Base-by-base conservation (phyloP, 2,113 vertebrate genomes). In the Chaenogobius annularis region DNA sequence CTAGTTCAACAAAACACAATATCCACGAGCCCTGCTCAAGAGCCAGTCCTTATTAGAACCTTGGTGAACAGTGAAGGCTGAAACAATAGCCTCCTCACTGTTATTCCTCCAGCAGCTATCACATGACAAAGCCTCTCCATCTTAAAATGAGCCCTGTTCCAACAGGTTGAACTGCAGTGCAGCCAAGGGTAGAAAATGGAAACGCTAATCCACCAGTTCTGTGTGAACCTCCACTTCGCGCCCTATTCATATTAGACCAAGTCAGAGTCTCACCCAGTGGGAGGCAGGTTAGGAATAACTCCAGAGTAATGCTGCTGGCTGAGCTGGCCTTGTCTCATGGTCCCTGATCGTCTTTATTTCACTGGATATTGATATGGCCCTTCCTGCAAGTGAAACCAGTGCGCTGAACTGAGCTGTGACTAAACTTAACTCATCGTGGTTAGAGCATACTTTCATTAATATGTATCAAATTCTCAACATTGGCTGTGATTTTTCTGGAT, bases 51-150 rank as follows among this genome's bases (percentile, higher is more conserved):
- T 78, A 87, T 88, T 83, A 87, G 46, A 85, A 73, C 66, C 75
- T 58, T 19, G 40, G 70, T 62, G 71, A 80, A 74, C 75, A 77
- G 79, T 78, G 44, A 69, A 80, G 12, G 77, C 35, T 59, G 73
- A 88, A 88, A 91, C 91, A 90, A 90, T 81, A 75, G 73, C 64
- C 64, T 82, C 44, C 69, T 73, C 74, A 47, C 26, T 72, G 52
- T 72, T 85, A 77, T 81, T 81, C 50, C 46, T 77, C 71, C 74
- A 9, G 72, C 65, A 74, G 78, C 68, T 81, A 88, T 90, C 85
- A 89, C 85, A 86, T 91, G 90, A 88, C 83, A 71, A 69, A 65
- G 83, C 69, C 66, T 59, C 68, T 74, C 81, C 55, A 76, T 61
- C 78, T 84, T 82, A 67, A 83, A 87, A 80, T 20, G 43, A 80